Evolutionary conservation across 2,888 invertebrate genomes (phyloP).

Genomic region (Gymnocheta viridis): DNA sequence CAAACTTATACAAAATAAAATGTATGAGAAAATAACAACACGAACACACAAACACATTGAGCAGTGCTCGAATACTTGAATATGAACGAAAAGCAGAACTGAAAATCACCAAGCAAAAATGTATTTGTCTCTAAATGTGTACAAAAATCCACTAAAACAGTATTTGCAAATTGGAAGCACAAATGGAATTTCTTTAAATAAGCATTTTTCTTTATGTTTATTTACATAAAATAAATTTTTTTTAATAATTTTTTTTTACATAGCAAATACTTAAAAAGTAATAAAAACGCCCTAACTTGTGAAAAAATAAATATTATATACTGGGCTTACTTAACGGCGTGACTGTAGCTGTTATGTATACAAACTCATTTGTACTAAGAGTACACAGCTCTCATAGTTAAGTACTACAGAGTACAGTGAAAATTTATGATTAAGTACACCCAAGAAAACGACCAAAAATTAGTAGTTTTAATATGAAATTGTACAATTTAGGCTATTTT

Average conservation of each 20-base stretch:
- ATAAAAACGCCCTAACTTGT: not conserved
- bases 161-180: conserved; percentile 29
- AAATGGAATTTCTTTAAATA: not conserved
- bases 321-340: conserved; percentile 29
- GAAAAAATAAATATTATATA: not conserved
- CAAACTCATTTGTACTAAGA: conserved; percentile 59
- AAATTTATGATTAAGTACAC: conserved; percentile 57
- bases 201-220: not conserved
- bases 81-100: conserved; percentile 56
- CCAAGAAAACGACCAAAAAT: conserved; percentile 28
- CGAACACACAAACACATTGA: conserved; percentile 2
- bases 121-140: conserved; percentile 40
- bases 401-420: conserved; percentile 62
- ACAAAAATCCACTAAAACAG: conserved; percentile 44
- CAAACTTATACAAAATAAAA: conserved; percentile 60
- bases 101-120: conserved; percentile 51
- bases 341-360: conserved; percentile 64
- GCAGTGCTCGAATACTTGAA: conserved; percentile 24
- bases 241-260: not conserved
- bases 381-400: conserved; percentile 57
- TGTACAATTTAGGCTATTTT: not conserved
- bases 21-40: conserved; percentile 55
- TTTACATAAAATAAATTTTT: not conserved
- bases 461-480: not conserved
- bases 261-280: not conserved